Base-by-base conservation (phyloP, 2,888 invertebrate species). In the Agrilus cyanescens region DNA sequence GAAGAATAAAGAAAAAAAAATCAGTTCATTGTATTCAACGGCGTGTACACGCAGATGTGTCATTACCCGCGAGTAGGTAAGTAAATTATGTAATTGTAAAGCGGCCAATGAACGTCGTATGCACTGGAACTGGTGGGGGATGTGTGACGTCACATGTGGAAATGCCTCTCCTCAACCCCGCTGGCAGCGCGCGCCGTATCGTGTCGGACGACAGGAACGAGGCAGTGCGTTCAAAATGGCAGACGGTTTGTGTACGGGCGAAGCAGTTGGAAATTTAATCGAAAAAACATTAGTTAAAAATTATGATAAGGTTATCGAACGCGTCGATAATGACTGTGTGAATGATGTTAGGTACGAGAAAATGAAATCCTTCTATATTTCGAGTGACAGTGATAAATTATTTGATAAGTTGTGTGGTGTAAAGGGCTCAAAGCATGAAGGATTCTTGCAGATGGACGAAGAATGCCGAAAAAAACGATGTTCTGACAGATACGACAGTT, bases 401-500 rank as follows among this genome's bases (percentile, higher is more conserved):
- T 64, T 56, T 56, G 57, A 56, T 51, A 58, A 63, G 54, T 57
- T 62, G 57, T 57, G 59, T 56, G 50, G 42, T 53, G 51, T 49
- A 45, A 53, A 55, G 53, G 53, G 54, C 50, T 47, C 46, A 50
- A 56, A 53, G 45, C 53, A 60, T 55, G 63, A 62, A 57, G 62
- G 60, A 56, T 58, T 62, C 55, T 51, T 51, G 51, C 52, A 50
- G 42, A 47, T 56, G 57, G 60, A 67, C 55, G 68, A 70, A 46
- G 78, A 77, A 57, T 80, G 77, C 63, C 76, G 82, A 67, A 85
- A 82, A 71, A 88, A 85, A 72, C 76, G 89, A 71, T 86, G 88
- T 71, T 76, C 85, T 67, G 87, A 89, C 78, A 80, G 88, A 73
- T 89, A 86, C 74, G 89, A 90, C 76, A 89, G 88, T 69, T 88